Evolutionary conservation across 2,113 vertebrate species (phyloP), one percentile per base, ranked within the genome.

Genomic region (Megatriorchis doriae): DNA sequence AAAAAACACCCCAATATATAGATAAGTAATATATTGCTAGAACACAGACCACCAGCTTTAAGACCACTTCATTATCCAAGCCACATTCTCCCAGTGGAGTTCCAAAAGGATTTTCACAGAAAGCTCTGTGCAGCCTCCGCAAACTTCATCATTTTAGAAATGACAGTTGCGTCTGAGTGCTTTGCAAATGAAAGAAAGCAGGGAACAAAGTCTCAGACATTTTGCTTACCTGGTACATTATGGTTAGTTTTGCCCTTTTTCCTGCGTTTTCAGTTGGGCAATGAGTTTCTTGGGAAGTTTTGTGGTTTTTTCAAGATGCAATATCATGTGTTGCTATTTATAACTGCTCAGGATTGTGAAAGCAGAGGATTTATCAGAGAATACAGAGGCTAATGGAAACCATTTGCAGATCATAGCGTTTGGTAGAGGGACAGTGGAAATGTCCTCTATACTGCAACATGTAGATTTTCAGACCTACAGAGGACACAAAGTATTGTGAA

Each of bases 341-440:
- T 93, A 95, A 87, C 86, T 66, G 23, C 52, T 79, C 7, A 32
- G 48, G 43, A 52, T 90, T 96, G 84, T 93, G 95, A 89, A 95
- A 94, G 45, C 73, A 85, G 40, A 80, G 12, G 12, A 91, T 94
- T 89, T 95, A 70, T 71, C 56, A 85, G 68, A 38, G 53, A 70
- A 67, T 34, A 66, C 9, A 34, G 34, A 85, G 43, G 70, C 17
- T 85, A 81, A 85, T 87, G 61, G 75, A 72, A 95, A 85, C 23
- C 77, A 52, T 93, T 96, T 94, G 73, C 45, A 66, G 59, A 88
- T 68, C 29, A 36, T 10, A 83, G 47, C 0, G 1, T 8, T 89
- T 58, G 6, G 42, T 84, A 75, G 25, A 92, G 18, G 13, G 19
- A 87, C 34, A 47, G 66, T 56, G 52, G 55, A 71, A 88, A 86